Conservation (phyloP, 2,797 vertebrate genomes). For the Sebastes iracundus region DNA sequence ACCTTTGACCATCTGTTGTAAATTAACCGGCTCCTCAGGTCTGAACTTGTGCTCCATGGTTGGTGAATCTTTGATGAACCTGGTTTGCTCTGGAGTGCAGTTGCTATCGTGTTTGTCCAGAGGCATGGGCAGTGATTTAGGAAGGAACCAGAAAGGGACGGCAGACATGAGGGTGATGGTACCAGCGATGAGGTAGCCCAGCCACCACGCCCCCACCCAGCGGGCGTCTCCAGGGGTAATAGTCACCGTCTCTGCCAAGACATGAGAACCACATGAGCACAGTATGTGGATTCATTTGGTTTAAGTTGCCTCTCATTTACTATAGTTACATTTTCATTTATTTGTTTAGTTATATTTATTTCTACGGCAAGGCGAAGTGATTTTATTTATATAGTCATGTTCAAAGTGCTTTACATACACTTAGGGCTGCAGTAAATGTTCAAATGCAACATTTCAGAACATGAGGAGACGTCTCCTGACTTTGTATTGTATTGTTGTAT, state of each 20-base stretch:
- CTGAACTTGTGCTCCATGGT: constrained; percentile 74
- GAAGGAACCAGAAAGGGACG: constrained; percentile 95
- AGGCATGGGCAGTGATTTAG: constrained; percentile 84
- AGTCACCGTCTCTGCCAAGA: constrained; percentile 80
- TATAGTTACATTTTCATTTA: background rate
- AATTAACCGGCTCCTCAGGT: constrained; percentile 77
- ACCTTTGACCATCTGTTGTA: constrained; percentile 90
- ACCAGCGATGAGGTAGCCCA: constrained; percentile 93
- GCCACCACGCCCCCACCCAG: constrained; percentile 98
- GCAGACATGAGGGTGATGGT: constrained; percentile 86
- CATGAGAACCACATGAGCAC: background rate
- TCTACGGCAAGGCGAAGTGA: background rate
- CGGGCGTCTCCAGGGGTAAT: constrained; percentile 88
- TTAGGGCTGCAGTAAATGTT: background rate
- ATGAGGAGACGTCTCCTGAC: background rate
- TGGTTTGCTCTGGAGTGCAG: constrained; percentile 86
- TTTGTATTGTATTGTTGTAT: background rate
- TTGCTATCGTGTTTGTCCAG: constrained; percentile 78
- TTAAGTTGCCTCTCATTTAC: background rate
- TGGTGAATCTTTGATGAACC: constrained; percentile 86
- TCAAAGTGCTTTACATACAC: background rate
- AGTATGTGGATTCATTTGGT: background rate
- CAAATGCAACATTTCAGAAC: background rate
- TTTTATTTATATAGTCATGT: background rate
- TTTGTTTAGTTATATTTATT: background rate